These are phyloP conservation scores for Bujurquina vittata DNA, from an alignment of 2,113 vertebrate genomes.

Conservation along the genomic window DNA sequence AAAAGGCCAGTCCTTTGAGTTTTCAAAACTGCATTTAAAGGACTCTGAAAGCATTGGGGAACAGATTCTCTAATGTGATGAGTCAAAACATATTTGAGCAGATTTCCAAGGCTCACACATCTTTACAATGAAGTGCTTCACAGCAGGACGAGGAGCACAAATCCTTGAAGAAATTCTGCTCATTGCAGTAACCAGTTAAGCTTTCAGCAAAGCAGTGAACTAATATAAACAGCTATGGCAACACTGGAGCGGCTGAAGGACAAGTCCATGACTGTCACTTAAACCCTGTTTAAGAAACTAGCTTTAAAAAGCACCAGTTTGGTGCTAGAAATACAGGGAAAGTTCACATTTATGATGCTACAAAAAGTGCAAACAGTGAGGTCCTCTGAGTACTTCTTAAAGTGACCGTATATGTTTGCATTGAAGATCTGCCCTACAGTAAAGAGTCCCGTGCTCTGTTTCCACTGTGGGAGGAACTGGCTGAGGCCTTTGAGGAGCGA, in stretches of 20 bases:
- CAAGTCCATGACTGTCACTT: neutral
- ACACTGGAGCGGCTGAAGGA: too few relatives aligned
- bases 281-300: neutral
- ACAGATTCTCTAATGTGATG: neutral
- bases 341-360: neutral
- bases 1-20: neutral
- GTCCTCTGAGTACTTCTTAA: accelerated
- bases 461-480: conserved; percentile 87
- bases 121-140: too few relatives aligned
- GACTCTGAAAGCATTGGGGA: neutral
- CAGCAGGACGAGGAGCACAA: neutral
- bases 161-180: neutral
- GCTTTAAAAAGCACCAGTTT: too few relatives aligned
- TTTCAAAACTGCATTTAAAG: neutral
- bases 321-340: neutral
- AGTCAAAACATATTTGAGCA: neutral
- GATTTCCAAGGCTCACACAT: neutral
- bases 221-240: neutral
- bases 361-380: neutral
- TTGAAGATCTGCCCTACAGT: conserved; percentile 89
- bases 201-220: neutral
- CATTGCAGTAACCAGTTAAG: neutral
- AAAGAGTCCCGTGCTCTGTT: conserved; percentile 78
- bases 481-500: conserved; percentile 75
- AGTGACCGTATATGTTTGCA: neutral